Percentiles rank a stretch among this genome's conserved stretches.
These are phyloP conservation scores for Aspidiotus destructor DNA, from an alignment of 2,888 invertebrate genomes.

Conservation along the genomic window DNA sequence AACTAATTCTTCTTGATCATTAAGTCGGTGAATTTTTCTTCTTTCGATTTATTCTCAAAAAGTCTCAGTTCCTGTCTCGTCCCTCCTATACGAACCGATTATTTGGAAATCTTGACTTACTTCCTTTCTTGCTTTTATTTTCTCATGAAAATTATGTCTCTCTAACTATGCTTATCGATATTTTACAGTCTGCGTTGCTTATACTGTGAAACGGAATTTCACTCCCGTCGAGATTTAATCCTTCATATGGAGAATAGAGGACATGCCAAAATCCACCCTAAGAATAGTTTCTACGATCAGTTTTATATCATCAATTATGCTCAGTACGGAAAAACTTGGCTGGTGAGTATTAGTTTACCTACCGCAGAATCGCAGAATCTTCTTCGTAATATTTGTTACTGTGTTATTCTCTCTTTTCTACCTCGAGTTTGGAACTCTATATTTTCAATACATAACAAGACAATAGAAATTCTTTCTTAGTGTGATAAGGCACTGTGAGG, in stretches of 20 bases:
- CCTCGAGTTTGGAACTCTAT: not conserved
- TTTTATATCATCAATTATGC: slow-evolving; percentile 58
- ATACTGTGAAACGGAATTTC: slow-evolving; percentile 85
- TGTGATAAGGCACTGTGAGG: no score
- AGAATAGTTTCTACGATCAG: slow-evolving; percentile 76
- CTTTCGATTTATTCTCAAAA: no score
- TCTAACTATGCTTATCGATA: slow-evolving; percentile 12
- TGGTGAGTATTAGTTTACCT: slow-evolving; percentile 30
- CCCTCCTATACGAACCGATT: no score
- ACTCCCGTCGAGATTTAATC: slow-evolving; percentile 73
- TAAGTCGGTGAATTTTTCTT: not conserved
- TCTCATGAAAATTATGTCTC: not conserved
- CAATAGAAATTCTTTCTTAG: no score
- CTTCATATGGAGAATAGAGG: slow-evolving; percentile 97
- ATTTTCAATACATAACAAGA: no score
- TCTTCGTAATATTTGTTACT: not conserved
- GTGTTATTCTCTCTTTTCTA: not conserved
- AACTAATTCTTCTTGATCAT: not conserved
- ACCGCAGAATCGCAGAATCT: no score
- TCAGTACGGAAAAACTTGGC: slow-evolving; percentile 42
- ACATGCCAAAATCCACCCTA: slow-evolving; percentile 86
- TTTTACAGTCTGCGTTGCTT: slow-evolving; percentile 62
- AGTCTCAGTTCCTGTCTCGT: no score
- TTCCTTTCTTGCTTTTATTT: slow-evolving; percentile 2
- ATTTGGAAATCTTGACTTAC: no score